Evolutionary conservation across 2,888 invertebrate species (phyloP).

Genomic region (Hermodice carunculata): DNA sequence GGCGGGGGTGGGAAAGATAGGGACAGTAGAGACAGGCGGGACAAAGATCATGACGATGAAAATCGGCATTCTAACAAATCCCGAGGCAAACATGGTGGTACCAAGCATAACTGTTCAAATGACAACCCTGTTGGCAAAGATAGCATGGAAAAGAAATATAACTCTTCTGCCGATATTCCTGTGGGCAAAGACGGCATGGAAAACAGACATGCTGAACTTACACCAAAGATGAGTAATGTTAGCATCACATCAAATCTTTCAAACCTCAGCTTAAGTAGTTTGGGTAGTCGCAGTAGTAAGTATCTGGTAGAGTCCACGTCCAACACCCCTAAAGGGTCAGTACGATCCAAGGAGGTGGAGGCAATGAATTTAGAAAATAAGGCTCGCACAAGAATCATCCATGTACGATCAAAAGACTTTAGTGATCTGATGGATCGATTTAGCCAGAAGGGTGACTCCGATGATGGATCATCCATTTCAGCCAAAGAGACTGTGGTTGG

Average conservation of each 20-base stretch:
- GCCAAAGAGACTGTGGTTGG: background rate
- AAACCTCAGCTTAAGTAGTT: slow-evolving; percentile 46
- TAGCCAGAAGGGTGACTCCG: slow-evolving; percentile 11
- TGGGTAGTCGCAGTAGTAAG: slow-evolving; percentile 48
- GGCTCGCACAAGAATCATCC: slow-evolving; percentile 38
- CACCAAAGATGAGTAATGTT: slow-evolving; percentile 41
- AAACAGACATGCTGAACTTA: slow-evolving; percentile 7
- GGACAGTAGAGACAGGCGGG: slow-evolving; percentile 1
- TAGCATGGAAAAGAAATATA: background rate
- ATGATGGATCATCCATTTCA: background rate
- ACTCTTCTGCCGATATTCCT: background rate
- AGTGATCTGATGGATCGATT: slow-evolving; percentile 42
- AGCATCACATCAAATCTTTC: slow-evolving; percentile 48
- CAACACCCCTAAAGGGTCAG: background rate
- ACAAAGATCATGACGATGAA: background rate
- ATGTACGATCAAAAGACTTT: slow-evolving; percentile 44
- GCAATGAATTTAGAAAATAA: slow-evolving; percentile 43
- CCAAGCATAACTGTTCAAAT: background rate
- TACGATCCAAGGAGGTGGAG: slow-evolving; percentile 29
- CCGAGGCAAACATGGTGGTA: background rate
- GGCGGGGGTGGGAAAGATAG: background rate
- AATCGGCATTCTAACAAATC: too few species aligned
- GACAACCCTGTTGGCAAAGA: background rate
- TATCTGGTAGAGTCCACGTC: slow-evolving; percentile 47
- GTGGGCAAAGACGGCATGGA: background rate